Evolutionary conservation across 2,888 invertebrate species (phyloP), one percentile per base, ranked within the genome.

Genomic region (Drosophila cognata): DNA sequence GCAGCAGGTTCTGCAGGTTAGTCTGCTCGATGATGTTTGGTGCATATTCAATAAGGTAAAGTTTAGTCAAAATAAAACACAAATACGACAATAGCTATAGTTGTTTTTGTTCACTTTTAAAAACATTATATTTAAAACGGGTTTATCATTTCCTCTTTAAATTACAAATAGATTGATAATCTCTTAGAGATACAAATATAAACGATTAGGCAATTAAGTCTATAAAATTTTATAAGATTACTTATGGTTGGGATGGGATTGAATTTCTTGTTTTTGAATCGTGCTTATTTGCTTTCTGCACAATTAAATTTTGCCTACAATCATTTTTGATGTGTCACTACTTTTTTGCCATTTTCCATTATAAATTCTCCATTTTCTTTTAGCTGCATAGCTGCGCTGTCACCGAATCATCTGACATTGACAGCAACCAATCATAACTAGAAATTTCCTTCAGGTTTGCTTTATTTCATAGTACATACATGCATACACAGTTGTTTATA

Each of bases 41-140:
- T 46, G 21, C 7, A 4, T 21, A 4, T 21, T 21, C 4, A 4
- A 21, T 16, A 21, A 46, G 16, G 21, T 46, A 21, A 46, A 46
- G 16, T 16, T 21, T 0, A 8, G 21, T 8, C 8, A 25, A 46
- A 46, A 25, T 25, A 46, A 50, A 50, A 50, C 28, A 28, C 50
- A 28, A 18, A 18, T 28, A 3, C 28, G 18, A 28, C 6, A 28
- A 28, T 3, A 28, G 28, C 28, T 18, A 18, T 11, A 10, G 10
- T 50, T 50, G 8, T 61, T 50, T 79, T 67, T 52, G 59, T 77
- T 86, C 72, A 84, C 77, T 71, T 74, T 84, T 80, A 80, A 86
- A 88, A 88, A 83, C 73, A 68, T 78, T 81, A 74, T 89, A 76
- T 89, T 84, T 87, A 81, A 84, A 88, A 77, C 63, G 70, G 58